A percentile compares a stretch with the other conserved stretches of the same genome.
Evolutionary conservation across 2,113 vertebrate species (phyloP).

Genomic region (Rhinolophus ferrumequinum): DNA sequence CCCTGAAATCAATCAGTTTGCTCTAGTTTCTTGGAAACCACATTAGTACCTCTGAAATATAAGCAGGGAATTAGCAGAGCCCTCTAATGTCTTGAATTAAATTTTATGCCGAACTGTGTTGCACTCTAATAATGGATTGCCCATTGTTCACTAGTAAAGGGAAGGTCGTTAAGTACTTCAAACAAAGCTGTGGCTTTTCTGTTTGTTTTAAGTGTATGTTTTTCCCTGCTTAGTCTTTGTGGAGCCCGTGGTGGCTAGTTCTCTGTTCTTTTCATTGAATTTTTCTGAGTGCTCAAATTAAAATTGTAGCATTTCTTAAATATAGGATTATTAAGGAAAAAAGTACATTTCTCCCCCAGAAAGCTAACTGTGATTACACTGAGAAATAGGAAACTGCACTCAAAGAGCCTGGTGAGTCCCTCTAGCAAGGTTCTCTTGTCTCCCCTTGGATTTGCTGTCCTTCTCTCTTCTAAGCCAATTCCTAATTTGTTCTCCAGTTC

Average conservation of each 20-base stretch:
- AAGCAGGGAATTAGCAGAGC: conserved; percentile 2
- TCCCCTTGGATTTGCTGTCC: background rate
- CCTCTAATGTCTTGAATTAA: conserved; percentile 12
- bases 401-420: background rate
- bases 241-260: background rate
- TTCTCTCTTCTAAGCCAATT: background rate
- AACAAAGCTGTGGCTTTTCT: background rate
- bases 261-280: background rate
- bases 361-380: background rate
- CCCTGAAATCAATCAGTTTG: conserved; percentile 40
- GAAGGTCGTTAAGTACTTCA: background rate
- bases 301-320: conserved; percentile 14
- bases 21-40: conserved; percentile 38
- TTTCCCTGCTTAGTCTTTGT: background rate
- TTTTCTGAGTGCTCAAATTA: background rate
- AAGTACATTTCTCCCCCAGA: background rate
- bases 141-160: background rate
- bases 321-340: background rate
- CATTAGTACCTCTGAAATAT: background rate
- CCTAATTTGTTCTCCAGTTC: background rate
- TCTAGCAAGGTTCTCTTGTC: background rate
- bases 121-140: background rate
- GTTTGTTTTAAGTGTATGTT: conserved; percentile 21
- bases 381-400: background rate
- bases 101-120: background rate